Evolutionary conservation across 2,797 vertebrate species (phyloP), one percentile per base, ranked within the genome.

Genomic region (Aplochiton taeniatus): DNA sequence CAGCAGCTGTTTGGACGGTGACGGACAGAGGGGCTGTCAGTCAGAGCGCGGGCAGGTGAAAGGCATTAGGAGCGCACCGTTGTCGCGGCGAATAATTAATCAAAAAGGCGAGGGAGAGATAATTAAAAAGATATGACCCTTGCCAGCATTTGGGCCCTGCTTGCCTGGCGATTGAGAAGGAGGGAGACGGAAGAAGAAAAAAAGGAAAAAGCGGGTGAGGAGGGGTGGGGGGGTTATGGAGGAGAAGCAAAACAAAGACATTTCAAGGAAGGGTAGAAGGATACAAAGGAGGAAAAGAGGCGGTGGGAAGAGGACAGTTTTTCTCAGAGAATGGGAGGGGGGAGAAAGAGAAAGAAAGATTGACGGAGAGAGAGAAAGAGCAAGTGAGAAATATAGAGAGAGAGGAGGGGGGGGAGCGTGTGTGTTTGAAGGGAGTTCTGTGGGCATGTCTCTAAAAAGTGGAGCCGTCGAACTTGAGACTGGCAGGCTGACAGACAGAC

Each of bases 71-170:
- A 95, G 94, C 92, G 94, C 90, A 92, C 93, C 88, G 95, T 97
- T 98, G 96, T 98, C 96, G 97, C 94, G 92, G 91, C 92, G 93
- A 96, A 98, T 97, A 98, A 99, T 98, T 98, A 98, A 98, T 98
- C 96, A 98, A 98, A 96, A 95, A 31, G 31, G 31, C 31, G 94
- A 92, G 91, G 93, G 94, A 97, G 95, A 98, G 97, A 99, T 99
- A 98, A 98, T 99, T 99, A 99, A 99, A 99, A 99, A 98, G 97
- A 99, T 99, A 99, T 98, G 96, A 99, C 96, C 96, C 95, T 95
- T 94, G 93, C 93, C 95, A 96, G 94, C 94, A 94, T 94, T 97
- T 95, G 94, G 95, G 31, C 94, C 94, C 88, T 93, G 92, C 93
- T 96, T 95, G 92, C 91, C 90, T 91, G 87, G 83, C 31, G 31